Conservation (phyloP, 2,797 vertebrate species). For the Cirrhinus mrigala region DNA sequence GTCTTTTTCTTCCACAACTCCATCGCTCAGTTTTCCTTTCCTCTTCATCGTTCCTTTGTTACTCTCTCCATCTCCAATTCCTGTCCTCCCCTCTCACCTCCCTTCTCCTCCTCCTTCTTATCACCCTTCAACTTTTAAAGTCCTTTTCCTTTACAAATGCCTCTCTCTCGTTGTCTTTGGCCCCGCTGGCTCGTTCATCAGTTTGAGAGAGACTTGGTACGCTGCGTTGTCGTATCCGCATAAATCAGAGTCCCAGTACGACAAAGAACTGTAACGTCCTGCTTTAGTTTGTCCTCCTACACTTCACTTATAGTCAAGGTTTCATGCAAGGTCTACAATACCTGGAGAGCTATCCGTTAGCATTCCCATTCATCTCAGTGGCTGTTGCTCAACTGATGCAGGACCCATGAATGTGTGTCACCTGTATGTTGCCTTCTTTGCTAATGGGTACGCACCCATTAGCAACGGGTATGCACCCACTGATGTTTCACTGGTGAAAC, state of each 20-base stretch:
- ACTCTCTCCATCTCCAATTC: slow-evolving; percentile 64
- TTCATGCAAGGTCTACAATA: slow-evolving; percentile 53
- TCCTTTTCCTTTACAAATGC: slow-evolving; percentile 45
- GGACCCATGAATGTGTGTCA: not conserved
- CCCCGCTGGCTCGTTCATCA: slow-evolving; percentile 39
- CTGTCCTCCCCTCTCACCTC: slow-evolving; percentile 71
- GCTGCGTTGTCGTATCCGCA: slow-evolving; percentile 57
- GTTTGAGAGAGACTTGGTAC: slow-evolving; percentile 29
- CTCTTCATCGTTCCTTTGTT: slow-evolving; percentile 72
- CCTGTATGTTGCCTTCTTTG: not conserved
- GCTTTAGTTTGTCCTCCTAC: slow-evolving; percentile 62
- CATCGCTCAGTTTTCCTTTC: slow-evolving; percentile 72
- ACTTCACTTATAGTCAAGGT: slow-evolving; percentile 68
- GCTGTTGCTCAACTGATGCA: not conserved
- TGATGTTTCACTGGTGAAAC: not conserved
- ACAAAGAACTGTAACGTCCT: slow-evolving; percentile 66
- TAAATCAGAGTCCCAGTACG: slow-evolving; percentile 72
- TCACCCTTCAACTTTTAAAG: slow-evolving; percentile 54
- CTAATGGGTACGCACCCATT: not conserved
- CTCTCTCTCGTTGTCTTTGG: slow-evolving; percentile 28
- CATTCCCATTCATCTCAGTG: slow-evolving; percentile 12
- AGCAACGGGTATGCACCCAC: no score
- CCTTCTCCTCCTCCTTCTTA: slow-evolving; percentile 35
- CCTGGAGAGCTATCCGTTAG: slow-evolving; percentile 4
- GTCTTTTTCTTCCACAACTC: slow-evolving; percentile 67